Conservation (phyloP, 2,888 invertebrate genomes). For the Patella pellucida region DNA sequence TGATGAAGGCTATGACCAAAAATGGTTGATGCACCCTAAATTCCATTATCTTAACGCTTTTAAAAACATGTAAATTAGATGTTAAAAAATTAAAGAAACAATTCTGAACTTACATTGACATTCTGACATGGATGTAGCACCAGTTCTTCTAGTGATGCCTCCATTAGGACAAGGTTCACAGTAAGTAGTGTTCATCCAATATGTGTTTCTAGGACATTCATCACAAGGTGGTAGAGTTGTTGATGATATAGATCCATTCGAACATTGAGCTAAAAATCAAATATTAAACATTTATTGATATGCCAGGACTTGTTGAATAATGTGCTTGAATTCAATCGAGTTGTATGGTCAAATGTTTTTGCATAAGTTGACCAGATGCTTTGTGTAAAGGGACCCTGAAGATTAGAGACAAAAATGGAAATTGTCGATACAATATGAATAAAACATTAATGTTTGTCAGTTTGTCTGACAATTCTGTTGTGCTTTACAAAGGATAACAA, state of each 20-base stretch:
- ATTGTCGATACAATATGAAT: slow-evolving; percentile 25
- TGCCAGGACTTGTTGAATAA: too few relatives aligned
- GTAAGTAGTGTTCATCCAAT: slow-evolving; percentile 32
- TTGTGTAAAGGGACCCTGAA: background rate
- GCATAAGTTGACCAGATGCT: background rate
- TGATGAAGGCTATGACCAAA: too few relatives aligned
- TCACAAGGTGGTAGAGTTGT: slow-evolving; percentile 46
- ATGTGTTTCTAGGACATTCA: slow-evolving; percentile 39
- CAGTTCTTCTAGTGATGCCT: slow-evolving; percentile 30
- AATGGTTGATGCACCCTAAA: too few relatives aligned
- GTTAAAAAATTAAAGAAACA: background rate
- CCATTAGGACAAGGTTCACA: slow-evolving; percentile 32
- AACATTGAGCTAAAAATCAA: slow-evolving; percentile 36
- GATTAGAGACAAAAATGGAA: slow-evolving; percentile 1
- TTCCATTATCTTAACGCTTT: background rate
- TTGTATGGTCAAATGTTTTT: background rate
- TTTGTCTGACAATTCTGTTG: too few relatives aligned
- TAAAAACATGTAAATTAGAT: background rate
- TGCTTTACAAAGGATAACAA: too few relatives aligned
- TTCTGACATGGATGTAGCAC: slow-evolving; percentile 19
- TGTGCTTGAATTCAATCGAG: too few relatives aligned
- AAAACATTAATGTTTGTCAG: too few relatives aligned
- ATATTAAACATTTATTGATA: too few relatives aligned
- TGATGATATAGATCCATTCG: slow-evolving; percentile 34
- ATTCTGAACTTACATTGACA: slow-evolving; percentile 33